Evolutionary conservation across 1,140 invertebrate genomes (phyloP), one percentile per base, ranked within the genome.

Genomic region (Eulimnadia texana): DNA sequence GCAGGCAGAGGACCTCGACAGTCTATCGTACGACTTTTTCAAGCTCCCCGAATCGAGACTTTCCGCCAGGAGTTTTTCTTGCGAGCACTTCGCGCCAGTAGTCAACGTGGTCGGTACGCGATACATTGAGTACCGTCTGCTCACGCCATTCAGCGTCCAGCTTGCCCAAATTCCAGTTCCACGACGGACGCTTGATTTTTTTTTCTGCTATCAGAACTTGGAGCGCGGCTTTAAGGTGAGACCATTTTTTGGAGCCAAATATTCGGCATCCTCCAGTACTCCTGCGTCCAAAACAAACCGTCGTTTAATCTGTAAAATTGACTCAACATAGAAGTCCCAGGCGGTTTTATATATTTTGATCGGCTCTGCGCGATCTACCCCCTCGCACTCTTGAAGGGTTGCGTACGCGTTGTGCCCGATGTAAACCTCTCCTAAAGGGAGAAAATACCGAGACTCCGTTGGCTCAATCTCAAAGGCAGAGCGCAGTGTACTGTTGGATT

Each of bases 1-100:
- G 29, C 13, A 59, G 27, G 42, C 29, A 59, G 23, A 59, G 50
- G 29, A 47, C n/a, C n/a, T n/a, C n/a, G n/a, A n/a, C n/a, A n/a
- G n/a, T 13, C 6, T 53, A 33, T 11, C 19, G n/a, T 11, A 59
- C 9, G 16, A 53, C 13, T 42, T 54, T 42, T 29, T n/a, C 16
- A 11, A 59, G 57, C 22, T 59, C 22, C n/a, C 16, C 29, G 50
- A 59, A 59, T 13, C 16, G n/a, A 3, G 52, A 24, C 16, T 13
- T 16, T 42, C 11, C 29, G 9, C 11, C 10, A 6, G 3, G 11
- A n/a, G 20, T 13, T 28, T 49, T 16, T 42, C 16, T 16, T 11
- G n/a, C 50, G 9, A 50, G 28, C 22, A 59, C 29, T 20, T 10
- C 16, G 25, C 16, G 13, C 57, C 29, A 47, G 27, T 54, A 59